Evolutionary conservation across 2,888 invertebrate genomes (phyloP), one percentile per base, ranked within the genome.

Genomic region (Tipula confusa): DNA sequence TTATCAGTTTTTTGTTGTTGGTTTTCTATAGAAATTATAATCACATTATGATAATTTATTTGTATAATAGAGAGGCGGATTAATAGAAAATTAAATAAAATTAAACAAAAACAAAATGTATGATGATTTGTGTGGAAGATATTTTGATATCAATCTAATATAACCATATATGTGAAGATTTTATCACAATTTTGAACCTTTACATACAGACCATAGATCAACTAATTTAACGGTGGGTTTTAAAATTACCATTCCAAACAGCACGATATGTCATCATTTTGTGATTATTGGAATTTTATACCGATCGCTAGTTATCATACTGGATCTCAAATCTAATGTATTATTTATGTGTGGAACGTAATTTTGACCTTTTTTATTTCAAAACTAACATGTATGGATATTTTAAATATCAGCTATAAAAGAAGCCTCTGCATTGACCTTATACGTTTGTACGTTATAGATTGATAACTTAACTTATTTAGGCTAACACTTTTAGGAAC

Each of bases 11-110:
- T 64, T 24, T 64, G n/a, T 33, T 33, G 6, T 43, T 24, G 64
- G 64, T 64, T 64, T 64, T 64, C 18, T 64, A 24, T 64, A 64
- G 64, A 64, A 24, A 64, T 64, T 64, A 24, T 64, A 24, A 24
- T 64, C 64, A 64, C 64, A 64, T 64, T 64, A 64, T 64, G 64
- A 24, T 64, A 64, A 64, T 64, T 64, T 64, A 24, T 7, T 64
- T 64, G 24, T 24, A 64, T 64, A 64, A 64, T 64, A 64, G 64
- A 64, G 64, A 64, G 64, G 64, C 64, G 64, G 64, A 64, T 64
- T 64, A 64, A 43, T 43, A 43, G 43, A 15, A 43, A 36, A 31
- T 31, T 5, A 3, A 31, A 31, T 7, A 31, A 31, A 31, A n/a
- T n/a, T n/a, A n/a, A n/a, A n/a, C n/a, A 31, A 31, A 43, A 43